phyloP scores from a whole-genome alignment of 2,113 vertebrate genomes.

The Serinus canaria region DNA sequence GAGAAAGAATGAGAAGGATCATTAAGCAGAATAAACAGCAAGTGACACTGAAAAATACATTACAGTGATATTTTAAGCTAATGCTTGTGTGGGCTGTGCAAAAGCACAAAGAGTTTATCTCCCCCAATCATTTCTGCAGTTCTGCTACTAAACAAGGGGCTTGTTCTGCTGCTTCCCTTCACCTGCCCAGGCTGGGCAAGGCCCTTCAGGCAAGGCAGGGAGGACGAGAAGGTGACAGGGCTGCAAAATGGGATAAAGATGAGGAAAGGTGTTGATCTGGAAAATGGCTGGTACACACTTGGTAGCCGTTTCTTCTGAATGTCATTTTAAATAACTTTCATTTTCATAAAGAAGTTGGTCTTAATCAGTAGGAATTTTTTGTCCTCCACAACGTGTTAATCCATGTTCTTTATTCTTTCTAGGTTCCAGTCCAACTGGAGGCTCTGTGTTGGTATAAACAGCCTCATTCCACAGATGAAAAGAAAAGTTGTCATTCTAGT shows the following conservation, averaged over 20 bases:
- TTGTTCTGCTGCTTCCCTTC: not conserved
- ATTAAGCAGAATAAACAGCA: conserved; percentile 39
- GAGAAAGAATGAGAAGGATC: not conserved
- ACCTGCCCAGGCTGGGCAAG: not conserved
- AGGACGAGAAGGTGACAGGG: too few relatives aligned
- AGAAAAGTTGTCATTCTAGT: not conserved
- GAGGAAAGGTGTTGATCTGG: not conserved
- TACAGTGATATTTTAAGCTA: conserved; percentile 51
- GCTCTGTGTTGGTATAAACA: not conserved
- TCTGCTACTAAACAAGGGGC: not conserved
- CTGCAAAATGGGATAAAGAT: not conserved
- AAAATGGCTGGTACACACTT: not conserved
- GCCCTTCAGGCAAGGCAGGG: not conserved
- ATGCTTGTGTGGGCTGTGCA: conserved; percentile 33
- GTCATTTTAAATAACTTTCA: not conserved
- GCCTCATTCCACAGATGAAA: not conserved
- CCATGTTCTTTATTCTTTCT: not conserved
- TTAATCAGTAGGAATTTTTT: not conserved
- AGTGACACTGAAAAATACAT: conserved; percentile 43
- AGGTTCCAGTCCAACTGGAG: not conserved
- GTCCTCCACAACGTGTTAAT: not conserved
- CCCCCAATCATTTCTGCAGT: not conserved
- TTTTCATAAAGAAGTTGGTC: not conserved
- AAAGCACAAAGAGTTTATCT: conserved; percentile 34
- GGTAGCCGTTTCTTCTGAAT: not conserved